Conservation (phyloP, 1,140 invertebrate genomes). For the Akabosia matsudoensis region DNA sequence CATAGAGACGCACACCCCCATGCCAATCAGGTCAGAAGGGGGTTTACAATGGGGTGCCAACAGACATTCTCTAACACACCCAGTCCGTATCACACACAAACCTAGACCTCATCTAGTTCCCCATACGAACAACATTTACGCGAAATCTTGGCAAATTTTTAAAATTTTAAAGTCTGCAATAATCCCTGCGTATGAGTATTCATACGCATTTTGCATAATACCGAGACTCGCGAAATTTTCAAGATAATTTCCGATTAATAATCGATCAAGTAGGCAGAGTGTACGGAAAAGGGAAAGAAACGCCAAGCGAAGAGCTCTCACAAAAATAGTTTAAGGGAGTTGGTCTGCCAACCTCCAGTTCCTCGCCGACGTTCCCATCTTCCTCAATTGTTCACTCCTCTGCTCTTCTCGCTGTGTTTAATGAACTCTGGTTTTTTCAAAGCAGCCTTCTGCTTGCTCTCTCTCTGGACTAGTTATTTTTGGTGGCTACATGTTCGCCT, state of each 20-base stretch:
- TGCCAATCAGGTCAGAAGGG: conserved; percentile 37
- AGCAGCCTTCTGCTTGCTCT: background rate
- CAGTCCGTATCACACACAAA: conserved; percentile 30
- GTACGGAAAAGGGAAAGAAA: background rate
- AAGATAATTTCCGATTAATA: background rate
- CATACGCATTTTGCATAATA: too few relatives aligned
- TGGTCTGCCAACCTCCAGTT: conserved; percentile 21
- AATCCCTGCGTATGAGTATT: too few relatives aligned
- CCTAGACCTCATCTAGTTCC: background rate
- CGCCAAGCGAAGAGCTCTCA: conserved; percentile 6
- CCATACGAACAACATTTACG: background rate
- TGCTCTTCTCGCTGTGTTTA: conserved; percentile 7
- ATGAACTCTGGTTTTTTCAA: too few relatives aligned
- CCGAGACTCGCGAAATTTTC: too few relatives aligned
- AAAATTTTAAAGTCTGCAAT: too few relatives aligned
- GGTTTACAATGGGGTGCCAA: conserved; percentile 23
- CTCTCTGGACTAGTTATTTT: too few relatives aligned
- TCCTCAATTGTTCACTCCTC: conserved; percentile 27
- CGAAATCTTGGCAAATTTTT: background rate
- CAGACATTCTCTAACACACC: conserved; percentile 36
- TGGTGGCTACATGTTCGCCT: background rate
- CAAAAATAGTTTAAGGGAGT: conserved; percentile 22
- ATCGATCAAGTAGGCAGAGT: conserved; percentile 18
- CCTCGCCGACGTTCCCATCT: conserved; percentile 17
- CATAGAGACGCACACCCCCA: conserved; percentile 26